Percentiles rank a stretch among this genome's conserved stretches.
Evolutionary conservation across 2,113 vertebrate genomes (phyloP).

Genomic region (Sardina pilchardus): DNA sequence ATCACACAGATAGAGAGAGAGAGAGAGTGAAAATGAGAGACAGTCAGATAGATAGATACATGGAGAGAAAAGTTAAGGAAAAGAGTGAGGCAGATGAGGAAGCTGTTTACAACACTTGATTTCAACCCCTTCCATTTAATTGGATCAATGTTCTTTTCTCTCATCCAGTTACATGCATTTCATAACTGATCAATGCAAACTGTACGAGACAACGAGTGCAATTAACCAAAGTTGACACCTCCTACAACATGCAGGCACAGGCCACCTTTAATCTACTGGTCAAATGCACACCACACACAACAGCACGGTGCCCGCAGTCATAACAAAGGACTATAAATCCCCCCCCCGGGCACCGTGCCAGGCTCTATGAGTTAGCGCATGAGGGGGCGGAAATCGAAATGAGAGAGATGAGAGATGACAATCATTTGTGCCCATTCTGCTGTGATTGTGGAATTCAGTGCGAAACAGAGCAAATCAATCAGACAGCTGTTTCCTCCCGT

Average conservation of each 20-base stretch:
- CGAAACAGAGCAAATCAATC: constrained; percentile 10
- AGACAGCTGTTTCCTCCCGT: background rate
- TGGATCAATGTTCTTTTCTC: background rate
- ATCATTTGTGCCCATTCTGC: constrained; percentile 16
- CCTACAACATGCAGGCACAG: background rate
- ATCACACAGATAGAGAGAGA: background rate
- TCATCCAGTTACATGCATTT: background rate
- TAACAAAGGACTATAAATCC: background rate
- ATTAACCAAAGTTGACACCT: background rate
- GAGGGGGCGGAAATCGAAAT: background rate
- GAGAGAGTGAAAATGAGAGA: background rate
- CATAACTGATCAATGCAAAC: background rate
- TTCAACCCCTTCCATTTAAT: background rate
- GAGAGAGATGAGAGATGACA: constrained; percentile 17
- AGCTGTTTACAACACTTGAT: background rate
- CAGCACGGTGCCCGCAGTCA: background rate
- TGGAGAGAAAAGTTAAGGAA: background rate
- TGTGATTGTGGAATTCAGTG: constrained; percentile 16
- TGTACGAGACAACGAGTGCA: background rate
- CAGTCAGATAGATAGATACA: background rate
- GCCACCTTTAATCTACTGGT: background rate
- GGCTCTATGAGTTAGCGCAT: background rate
- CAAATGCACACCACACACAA: background rate
- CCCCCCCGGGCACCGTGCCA: background rate
- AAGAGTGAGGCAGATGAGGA: background rate